phyloP scores from a whole-genome alignment of 1,140 invertebrate species.

The Cyclina sinensis region DNA sequence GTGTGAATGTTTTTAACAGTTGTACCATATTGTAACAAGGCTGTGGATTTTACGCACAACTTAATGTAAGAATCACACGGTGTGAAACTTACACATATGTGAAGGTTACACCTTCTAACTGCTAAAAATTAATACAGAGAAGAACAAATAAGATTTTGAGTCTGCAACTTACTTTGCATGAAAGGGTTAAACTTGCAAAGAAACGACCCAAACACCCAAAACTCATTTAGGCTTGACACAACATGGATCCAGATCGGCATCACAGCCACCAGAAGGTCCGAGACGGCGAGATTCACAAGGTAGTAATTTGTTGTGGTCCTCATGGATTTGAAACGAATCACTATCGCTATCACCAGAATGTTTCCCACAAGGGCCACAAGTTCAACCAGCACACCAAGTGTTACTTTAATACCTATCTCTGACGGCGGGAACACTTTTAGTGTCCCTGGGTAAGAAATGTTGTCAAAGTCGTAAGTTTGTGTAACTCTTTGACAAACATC shows the following conservation, averaged over 20 bases:
- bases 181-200: constrained; percentile 88
- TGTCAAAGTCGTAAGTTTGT: constrained; percentile 61
- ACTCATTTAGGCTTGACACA: constrained; percentile 80
- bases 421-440: constrained; percentile 67
- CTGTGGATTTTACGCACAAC: too few species aligned
- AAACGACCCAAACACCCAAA: constrained; percentile 86
- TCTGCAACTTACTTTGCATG: constrained; percentile 88
- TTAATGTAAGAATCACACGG: too few species aligned
- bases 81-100: too few species aligned
- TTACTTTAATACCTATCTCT: constrained; percentile 79
- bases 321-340: constrained; percentile 84
- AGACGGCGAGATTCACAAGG: constrained; percentile 95
- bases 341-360: constrained; percentile 79
- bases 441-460: constrained; percentile 62
- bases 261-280: constrained; percentile 84
- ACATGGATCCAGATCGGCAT: constrained; percentile 86
- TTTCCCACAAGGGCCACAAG: constrained; percentile 82
- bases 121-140: too few species aligned
- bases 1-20: too few species aligned
- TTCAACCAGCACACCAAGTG: constrained; percentile 70
- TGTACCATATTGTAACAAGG: too few species aligned
- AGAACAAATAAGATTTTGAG: too few species aligned
- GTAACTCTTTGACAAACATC: background rate
- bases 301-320: constrained; percentile 93
- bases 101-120: too few species aligned